phyloP scores from a whole-genome alignment of 2,797 vertebrate species.

The Galago senegalensis region DNA sequence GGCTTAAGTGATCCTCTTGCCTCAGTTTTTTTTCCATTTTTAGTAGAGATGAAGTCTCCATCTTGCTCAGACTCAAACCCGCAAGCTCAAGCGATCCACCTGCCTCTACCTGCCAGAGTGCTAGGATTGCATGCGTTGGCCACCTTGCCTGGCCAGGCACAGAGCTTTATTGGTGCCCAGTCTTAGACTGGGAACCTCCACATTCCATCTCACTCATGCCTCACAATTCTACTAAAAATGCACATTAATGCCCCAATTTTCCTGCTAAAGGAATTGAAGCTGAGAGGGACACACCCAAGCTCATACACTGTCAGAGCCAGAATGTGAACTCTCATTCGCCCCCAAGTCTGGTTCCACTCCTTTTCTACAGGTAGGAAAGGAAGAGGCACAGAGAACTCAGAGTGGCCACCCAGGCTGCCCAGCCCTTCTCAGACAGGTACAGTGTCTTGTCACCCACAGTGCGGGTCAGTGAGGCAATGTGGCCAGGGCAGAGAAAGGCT shows the following conservation, averaged over 20 bases:
- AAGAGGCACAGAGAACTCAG: background rate
- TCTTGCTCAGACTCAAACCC: no score
- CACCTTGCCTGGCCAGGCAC: no score
- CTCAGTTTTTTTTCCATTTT: no score
- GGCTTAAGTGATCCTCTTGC: no score
- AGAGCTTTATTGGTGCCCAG: fast-evolving
- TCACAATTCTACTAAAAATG: background rate
- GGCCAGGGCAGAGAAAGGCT: fast-evolving
- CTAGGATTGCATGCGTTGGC: no score
- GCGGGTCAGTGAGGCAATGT: fast-evolving
- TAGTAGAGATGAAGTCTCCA: no score
- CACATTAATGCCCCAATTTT: fast-evolving
- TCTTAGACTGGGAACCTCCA: no score
- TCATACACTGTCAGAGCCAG: fast-evolving
- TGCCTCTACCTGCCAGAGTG: no score
- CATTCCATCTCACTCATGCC: no score
- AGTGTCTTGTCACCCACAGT: fast-evolving
- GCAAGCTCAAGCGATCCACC: no score
- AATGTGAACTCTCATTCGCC: background rate
- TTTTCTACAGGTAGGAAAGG: background rate
- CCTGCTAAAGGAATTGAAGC: background rate
- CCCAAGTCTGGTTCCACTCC: fast-evolving
- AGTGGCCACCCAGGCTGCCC: fast-evolving
- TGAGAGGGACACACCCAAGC: fast-evolving
- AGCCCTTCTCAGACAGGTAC: background rate